Evolutionary conservation across 2,888 invertebrate species (phyloP).

Genomic region (Sacculina carcini): DNA sequence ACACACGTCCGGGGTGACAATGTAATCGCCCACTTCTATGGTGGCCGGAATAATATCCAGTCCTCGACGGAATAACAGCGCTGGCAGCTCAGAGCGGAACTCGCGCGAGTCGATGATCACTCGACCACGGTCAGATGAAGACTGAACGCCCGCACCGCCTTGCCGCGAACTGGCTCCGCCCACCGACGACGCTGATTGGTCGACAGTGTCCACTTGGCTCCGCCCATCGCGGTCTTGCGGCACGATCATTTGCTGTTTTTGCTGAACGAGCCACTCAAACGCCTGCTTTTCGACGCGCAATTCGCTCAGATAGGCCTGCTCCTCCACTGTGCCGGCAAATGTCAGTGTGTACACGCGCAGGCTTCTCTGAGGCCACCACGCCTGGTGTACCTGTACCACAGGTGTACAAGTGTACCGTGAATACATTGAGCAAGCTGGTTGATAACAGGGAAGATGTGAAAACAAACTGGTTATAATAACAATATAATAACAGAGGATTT

Average conservation of each 20-base stretch:
- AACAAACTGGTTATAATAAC: too few relatives aligned
- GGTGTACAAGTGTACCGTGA: too few relatives aligned
- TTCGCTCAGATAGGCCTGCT: conserved; percentile 77
- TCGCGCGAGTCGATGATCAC: conserved; percentile 86
- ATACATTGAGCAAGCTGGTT: too few relatives aligned
- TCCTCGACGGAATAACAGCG: conserved; percentile 69
- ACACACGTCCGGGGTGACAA: conserved; percentile 82
- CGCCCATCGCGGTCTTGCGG: conserved; percentile 60
- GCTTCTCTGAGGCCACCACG: conserved; percentile 17
- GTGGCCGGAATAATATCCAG: conserved; percentile 73
- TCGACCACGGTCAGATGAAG: conserved; percentile 2
- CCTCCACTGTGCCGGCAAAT: conserved; percentile 79
- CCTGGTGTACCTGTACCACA: conserved; percentile 25
- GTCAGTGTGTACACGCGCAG: conserved; percentile 64
- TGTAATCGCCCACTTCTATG: conserved; percentile 79
- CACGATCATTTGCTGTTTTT: conserved; percentile 73
- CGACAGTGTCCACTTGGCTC: conserved; percentile 16
- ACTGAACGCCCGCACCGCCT: conserved; percentile 28
- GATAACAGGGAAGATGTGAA: too few relatives aligned
- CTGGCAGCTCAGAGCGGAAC: conserved; percentile 84
- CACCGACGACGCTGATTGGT: conserved; percentile 19
- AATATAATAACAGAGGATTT: too few relatives aligned
- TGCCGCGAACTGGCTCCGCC: conserved; percentile 16
- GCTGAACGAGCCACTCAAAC: conserved; percentile 69
- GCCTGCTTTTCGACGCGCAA: conserved; percentile 76